phyloP scores from a whole-genome alignment of 2,113 vertebrate species.

The Falco punctatus region DNA sequence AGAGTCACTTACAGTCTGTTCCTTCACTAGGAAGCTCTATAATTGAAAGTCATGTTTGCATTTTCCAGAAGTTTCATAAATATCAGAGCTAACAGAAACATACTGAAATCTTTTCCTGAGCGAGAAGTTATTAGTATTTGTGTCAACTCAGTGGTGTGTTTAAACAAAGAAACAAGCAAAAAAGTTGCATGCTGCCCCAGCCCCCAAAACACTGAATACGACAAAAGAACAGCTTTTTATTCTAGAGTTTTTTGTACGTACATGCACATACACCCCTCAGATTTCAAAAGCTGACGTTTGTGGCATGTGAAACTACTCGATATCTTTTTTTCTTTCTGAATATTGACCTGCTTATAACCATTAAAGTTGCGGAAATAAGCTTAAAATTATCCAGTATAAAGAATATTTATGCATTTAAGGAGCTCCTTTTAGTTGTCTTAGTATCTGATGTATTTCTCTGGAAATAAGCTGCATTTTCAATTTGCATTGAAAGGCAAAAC shows the following conservation, averaged over 20 bases:
- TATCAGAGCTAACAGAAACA: not conserved
- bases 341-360: not conserved
- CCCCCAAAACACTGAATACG: not conserved
- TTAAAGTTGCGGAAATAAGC: not conserved
- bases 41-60: not conserved
- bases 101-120: not conserved
- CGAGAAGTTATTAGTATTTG: not conserved
- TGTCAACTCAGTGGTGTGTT: not conserved
- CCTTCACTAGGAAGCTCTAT: not conserved
- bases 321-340: not conserved
- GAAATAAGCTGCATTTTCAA: not conserved
- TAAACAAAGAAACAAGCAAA: not conserved
- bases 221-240: not conserved
- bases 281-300: not conserved
- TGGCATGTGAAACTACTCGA: not conserved
- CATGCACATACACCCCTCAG: not conserved
- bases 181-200: not conserved
- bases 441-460: not conserved
- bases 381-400: not conserved
- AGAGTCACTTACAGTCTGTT: not conserved
- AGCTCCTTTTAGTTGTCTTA: not conserved
- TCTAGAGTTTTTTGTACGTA: not conserved
- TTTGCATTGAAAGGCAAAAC: not conserved
- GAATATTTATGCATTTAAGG: not conserved
- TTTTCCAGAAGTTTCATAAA: not conserved